These are phyloP conservation scores for Coptodon bakossiorum DNA, from an alignment of 2,113 vertebrate species.

Conservation along the genomic window DNA sequence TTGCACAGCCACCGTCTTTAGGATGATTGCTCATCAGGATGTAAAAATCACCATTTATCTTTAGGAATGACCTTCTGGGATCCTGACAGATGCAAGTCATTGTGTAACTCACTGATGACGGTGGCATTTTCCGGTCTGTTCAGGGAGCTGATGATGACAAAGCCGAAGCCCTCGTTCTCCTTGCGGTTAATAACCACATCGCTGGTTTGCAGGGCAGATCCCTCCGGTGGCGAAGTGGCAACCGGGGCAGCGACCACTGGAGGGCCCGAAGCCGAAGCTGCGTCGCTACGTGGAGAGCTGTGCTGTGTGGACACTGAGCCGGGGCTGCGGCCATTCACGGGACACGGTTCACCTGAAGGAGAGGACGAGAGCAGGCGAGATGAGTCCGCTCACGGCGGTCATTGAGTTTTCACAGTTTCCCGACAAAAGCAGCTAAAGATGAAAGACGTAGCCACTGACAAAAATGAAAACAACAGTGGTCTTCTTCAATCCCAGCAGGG, in stretches of 20 bases:
- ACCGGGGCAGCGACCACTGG: neutral
- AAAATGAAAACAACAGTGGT: neutral
- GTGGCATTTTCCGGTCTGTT: slow-evolving; percentile 90
- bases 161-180: slow-evolving; percentile 96
- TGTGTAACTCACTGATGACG: slow-evolving; percentile 83
- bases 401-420: neutral
- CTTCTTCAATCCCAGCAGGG: neutral
- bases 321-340: slow-evolving; percentile 92
- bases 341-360: slow-evolving; percentile 84
- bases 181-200: slow-evolving; percentile 96
- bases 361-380: neutral
- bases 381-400: neutral
- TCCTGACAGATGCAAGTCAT: neutral
- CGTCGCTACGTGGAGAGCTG: slow-evolving; percentile 91
- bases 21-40: neutral
- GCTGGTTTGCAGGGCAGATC: slow-evolving; percentile 82
- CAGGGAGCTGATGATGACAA: slow-evolving; percentile 98
- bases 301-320: slow-evolving; percentile 90
- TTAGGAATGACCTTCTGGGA: neutral
- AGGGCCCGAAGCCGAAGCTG: slow-evolving; percentile 72
- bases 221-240: slow-evolving; percentile 72
- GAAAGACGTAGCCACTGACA: neutral
- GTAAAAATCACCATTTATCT: neutral
- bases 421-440: neutral
- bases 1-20: neutral